Conservation (phyloP, 2,113 vertebrate species). For the Sus scrofa region T2T-Sscrofa CM000813.6:96168501-96169000, state of each 20-base stretch:
- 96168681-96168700: not conserved
- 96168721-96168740: not conserved
- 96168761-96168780: not conserved
- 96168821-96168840: too few species aligned
- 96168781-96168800: not conserved
- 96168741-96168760: too few species aligned
- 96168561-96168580: constrained; percentile 94
- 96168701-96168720: not conserved
- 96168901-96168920: too few species aligned
- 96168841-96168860: too few species aligned
- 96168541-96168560: constrained; percentile 77
- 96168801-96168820: not conserved
- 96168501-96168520: not conserved
- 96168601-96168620: constrained; percentile 96
- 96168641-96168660: not conserved
- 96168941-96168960: too few species aligned
- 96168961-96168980: too few species aligned
- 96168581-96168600: constrained; percentile 96
- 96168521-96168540: not conserved
- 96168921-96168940: too few species aligned
- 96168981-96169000: too few species aligned
- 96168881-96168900: too few species aligned
- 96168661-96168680: not conserved
- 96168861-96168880: too few species aligned
- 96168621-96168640: constrained; percentile 83